Evolutionary conservation across 2,888 invertebrate genomes (phyloP), one percentile per base, ranked within the genome.

Genomic region (Exocentrus adspersus): DNA sequence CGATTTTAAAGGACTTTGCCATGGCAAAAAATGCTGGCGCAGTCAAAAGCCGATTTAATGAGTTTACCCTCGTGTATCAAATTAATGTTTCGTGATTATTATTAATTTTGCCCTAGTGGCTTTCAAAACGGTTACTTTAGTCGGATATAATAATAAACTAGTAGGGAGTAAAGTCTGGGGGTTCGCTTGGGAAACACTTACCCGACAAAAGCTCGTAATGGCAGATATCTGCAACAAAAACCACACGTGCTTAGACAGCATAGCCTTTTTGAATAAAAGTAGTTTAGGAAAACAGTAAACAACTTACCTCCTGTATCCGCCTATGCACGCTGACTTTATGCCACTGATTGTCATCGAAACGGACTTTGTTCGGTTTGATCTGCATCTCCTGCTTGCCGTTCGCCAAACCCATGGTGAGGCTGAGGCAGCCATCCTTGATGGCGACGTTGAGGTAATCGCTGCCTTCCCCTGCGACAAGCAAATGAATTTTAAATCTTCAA

Each of bases 291-390:
- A n/a, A n/a, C n/a, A n/a, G n/a, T n/a, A n/a, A n/a, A n/a, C n/a
- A 41, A 51, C 83, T 84, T 82, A 95, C 95, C 90, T 96, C 95
- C 83, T 95, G 94, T 74, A 97, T 93, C 78, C 93, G 89, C 64
- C 97, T 85, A 78, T 94, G 93, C 2, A 97, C 93, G 59, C 92
- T 90, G 59, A 97, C 90, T 83, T 93, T 94, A 82, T 97, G 97
- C 97, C 97, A 97, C 81, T 95, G 94, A 83, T 97, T 95, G 83
- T 97, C 97, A 80, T 97, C 96, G 81, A 97, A 96, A 52, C 95
- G 88, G 21, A 95, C 91, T 82, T 91, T 91, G 50, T 92, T 89
- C 0, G 95, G 95, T 80, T 92, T 94, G 76, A 95, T 93, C 79
- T 91, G 93, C 87, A 94, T 90, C 85, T 94, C 94, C 79, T 94